Evolutionary conservation across 2,797 vertebrate genomes (phyloP).

Genomic region (Jordanella pulchra): DNA sequence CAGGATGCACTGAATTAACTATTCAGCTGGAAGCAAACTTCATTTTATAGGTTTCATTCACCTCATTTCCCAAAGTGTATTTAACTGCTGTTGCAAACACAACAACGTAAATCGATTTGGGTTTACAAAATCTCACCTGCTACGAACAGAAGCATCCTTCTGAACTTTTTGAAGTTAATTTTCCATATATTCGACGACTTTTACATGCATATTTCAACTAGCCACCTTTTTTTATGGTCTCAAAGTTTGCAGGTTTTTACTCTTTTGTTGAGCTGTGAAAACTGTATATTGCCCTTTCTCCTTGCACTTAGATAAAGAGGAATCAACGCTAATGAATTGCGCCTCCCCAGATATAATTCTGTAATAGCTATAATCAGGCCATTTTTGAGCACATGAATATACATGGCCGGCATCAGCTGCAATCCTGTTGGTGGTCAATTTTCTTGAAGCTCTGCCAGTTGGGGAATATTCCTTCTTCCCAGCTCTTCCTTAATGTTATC

Average conservation of each 20-base stretch:
- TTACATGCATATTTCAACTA: background rate
- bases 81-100: conserved; percentile 71
- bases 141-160: conserved; percentile 29
- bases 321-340: conserved; percentile 79
- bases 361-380: conserved; percentile 82
- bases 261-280: conserved; percentile 33
- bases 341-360: conserved; percentile 79
- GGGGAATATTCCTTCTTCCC: conserved; percentile 70
- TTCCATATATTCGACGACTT: conserved; percentile 29
- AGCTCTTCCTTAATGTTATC: conserved; percentile 83
- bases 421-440: conserved; percentile 85
- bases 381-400: conserved; percentile 73
- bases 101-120: conserved; percentile 77
- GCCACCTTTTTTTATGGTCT: conserved; percentile 9
- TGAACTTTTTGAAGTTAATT: conserved; percentile 44
- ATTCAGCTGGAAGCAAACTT: conserved; percentile 86
- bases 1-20: conserved; percentile 79
- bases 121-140: conserved; percentile 74
- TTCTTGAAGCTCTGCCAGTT: conserved; percentile 81
- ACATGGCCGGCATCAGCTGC: conserved; percentile 77
- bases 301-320: conserved; percentile 71
- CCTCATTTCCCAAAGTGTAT: conserved; percentile 81
- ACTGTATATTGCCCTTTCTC: conserved; percentile 23
- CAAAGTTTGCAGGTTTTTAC: background rate
- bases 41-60: conserved; percentile 84